Conservation (phyloP, 2,113 vertebrate genomes). For the Macquaria ambigua region DNA sequence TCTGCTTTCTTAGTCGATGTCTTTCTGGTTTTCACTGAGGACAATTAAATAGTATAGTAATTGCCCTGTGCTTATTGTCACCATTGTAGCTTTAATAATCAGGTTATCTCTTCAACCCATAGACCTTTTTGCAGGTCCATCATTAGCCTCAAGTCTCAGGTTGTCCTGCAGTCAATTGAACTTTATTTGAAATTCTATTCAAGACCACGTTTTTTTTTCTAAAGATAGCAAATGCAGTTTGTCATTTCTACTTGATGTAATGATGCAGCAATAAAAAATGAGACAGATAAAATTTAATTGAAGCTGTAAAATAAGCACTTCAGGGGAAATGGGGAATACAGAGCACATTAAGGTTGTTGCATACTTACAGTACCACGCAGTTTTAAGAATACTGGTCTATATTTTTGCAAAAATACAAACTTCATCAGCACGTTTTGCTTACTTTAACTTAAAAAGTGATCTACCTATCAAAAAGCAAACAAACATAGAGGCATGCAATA, state of each 20-base stretch:
- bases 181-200: neutral
- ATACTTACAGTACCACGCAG: neutral
- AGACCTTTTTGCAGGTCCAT: constrained; percentile 12
- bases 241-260: neutral
- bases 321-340: neutral
- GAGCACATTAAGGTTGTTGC: neutral
- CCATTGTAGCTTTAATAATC: neutral
- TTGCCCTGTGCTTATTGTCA: neutral
- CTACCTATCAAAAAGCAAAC: no score
- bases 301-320: neutral
- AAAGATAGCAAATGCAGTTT: neutral
- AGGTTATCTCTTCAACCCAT: neutral
- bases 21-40: neutral
- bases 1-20: neutral
- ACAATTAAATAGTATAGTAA: neutral
- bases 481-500: no score
- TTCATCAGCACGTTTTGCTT: neutral
- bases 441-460: no score
- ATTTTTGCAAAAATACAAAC: neutral
- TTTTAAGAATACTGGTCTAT: neutral
- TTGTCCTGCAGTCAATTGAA: neutral
- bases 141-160: neutral
- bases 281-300: neutral
- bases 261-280: constrained; percentile 1
- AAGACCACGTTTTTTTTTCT: no score